phyloP scores from a whole-genome alignment of 2,888 invertebrate species.

The Diarsia rubi region DNA sequence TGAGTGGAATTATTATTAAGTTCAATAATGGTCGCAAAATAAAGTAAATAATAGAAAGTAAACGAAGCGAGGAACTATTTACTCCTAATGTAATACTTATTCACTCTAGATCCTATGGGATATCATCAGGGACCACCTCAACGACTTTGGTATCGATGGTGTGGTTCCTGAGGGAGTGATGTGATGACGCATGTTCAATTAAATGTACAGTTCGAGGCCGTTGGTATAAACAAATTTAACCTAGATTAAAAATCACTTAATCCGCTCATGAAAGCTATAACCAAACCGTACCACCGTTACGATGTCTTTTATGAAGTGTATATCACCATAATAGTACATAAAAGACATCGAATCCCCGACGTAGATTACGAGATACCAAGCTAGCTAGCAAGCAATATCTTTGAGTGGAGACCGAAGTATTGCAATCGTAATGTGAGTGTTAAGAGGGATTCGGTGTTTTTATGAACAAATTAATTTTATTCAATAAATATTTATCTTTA shows the following conservation, averaged over 20 bases:
- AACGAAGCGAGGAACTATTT: constrained; percentile 38
- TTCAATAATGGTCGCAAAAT: constrained; percentile 31
- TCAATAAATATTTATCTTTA: background rate
- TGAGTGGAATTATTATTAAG: background rate
- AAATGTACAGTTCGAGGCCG: background rate
- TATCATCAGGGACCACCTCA: background rate
- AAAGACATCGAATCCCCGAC: background rate
- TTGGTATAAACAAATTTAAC: background rate
- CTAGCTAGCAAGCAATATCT: background rate
- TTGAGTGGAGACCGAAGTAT: background rate
- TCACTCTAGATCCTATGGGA: background rate
- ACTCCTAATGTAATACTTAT: constrained; percentile 24
- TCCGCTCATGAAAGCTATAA: background rate
- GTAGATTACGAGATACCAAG: background rate
- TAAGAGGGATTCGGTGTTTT: background rate
- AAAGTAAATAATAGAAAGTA: constrained; percentile 20
- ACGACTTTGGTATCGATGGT: background rate
- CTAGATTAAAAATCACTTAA: background rate
- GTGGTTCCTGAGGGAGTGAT: constrained; percentile 2
- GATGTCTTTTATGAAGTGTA: no score
- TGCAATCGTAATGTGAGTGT: background rate
- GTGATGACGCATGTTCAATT: no score
- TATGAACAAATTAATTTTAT: background rate
- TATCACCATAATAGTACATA: background rate
- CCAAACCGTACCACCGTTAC: background rate